Percentiles rank a stretch among this genome's conserved stretches.
These are phyloP conservation scores for Hybos culiciformis DNA, from an alignment of 2,888 invertebrate species.

Conservation along the genomic window DNA sequence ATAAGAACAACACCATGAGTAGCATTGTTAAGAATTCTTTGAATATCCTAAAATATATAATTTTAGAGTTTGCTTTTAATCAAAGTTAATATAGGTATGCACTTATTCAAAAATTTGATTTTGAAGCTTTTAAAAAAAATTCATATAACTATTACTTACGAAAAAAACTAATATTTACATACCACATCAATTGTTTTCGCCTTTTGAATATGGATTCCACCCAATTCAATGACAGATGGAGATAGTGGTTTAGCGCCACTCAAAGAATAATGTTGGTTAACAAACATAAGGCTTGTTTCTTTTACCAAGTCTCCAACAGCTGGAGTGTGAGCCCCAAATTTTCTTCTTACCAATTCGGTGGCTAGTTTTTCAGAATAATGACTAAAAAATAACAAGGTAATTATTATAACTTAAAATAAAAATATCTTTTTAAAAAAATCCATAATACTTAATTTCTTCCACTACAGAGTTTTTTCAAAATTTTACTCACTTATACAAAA, in stretches of 20 bases:
- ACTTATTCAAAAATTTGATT: neutral
- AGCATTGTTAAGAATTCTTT: conserved; percentile 42
- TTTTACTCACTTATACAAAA: conserved; percentile 25
- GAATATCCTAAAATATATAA: conserved; percentile 35
- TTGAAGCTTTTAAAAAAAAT: neutral
- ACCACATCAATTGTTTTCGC: conserved; percentile 23
- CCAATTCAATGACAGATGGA: conserved; percentile 39
- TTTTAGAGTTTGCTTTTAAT: neutral
- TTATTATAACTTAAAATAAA: too few relatives aligned
- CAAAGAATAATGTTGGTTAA: conserved; percentile 40
- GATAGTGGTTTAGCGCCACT: conserved; percentile 35
- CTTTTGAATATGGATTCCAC: conserved; percentile 36
- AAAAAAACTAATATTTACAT: conserved; percentile 3
- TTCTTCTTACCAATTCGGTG: conserved; percentile 25
- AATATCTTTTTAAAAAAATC: too few relatives aligned
- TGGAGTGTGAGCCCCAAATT: conserved; percentile 34
- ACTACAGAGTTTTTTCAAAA: too few relatives aligned
- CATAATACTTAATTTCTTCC: too few relatives aligned
- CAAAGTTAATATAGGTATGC: neutral
- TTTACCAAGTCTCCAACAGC: conserved; percentile 35
- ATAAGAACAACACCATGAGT: conserved; percentile 49
- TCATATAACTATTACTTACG: neutral
- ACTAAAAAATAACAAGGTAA: conserved; percentile 8
- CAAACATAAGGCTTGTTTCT: conserved; percentile 28
- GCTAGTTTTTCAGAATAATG: conserved; percentile 15